These are phyloP conservation scores for Drosophila niveifrons DNA, from an alignment of 2,888 invertebrate genomes.

Conservation along the genomic window DNA sequence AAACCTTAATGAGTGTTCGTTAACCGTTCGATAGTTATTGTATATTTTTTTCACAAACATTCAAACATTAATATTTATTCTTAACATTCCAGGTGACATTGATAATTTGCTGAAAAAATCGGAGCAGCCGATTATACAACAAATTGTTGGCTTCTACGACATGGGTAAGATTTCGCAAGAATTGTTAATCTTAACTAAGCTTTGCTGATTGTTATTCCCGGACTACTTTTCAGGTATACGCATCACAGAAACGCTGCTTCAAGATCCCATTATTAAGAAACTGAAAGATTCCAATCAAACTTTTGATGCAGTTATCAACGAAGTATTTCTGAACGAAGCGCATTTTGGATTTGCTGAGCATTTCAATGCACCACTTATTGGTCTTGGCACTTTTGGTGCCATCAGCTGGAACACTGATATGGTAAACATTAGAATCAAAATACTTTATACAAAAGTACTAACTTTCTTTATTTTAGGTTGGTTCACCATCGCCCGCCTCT, in stretches of 20 bases:
- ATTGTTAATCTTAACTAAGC: neutral
- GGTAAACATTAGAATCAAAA: constrained; percentile 44
- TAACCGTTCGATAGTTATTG: neutral
- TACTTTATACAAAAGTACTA: neutral
- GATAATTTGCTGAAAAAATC: constrained; percentile 50
- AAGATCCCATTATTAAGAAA: constrained; percentile 62
- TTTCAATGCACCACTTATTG: constrained; percentile 82
- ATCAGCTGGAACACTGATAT: constrained; percentile 81
- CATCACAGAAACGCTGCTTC: constrained; percentile 64
- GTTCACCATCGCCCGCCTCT: constrained; percentile 83
- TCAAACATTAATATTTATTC: neutral
- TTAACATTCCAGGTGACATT: constrained; percentile 33
- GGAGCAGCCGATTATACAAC: constrained; percentile 45
- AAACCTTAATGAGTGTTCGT: neutral
- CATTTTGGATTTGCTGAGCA: constrained; percentile 82
- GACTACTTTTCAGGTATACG: constrained; percentile 37
- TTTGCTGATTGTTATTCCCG: neutral
- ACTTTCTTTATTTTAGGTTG: constrained; percentile 45
- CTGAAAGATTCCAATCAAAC: constrained; percentile 80
- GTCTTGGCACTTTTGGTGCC: constrained; percentile 79
- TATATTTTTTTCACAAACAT: too few relatives aligned
- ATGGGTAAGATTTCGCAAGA: constrained; percentile 65
- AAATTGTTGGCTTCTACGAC: constrained; percentile 57
- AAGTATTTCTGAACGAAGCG: constrained; percentile 84
- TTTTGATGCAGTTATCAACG: constrained; percentile 84